Conservation (phyloP, 1,140 invertebrate genomes). For the Cecropterus lyciades region DNA sequence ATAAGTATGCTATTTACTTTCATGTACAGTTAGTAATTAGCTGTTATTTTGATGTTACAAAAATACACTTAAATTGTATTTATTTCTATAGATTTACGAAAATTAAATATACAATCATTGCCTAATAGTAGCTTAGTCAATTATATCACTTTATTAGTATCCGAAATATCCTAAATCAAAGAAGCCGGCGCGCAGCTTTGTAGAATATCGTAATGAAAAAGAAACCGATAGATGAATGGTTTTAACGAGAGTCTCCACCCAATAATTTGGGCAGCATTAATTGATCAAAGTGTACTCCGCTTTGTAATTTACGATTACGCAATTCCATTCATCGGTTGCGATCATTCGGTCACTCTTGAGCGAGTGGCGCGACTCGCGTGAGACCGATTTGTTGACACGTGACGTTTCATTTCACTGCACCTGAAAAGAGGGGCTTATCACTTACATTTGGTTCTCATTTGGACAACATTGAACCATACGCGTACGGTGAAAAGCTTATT, state of each 20-base stretch:
- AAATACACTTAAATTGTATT: no score
- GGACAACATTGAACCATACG: not conserved
- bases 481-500: not conserved
- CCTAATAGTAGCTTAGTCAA: no score
- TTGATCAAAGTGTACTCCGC: conserved; percentile 24
- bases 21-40: no score
- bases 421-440: conserved; percentile 32
- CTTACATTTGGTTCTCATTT: not conserved
- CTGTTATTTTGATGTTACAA: no score
- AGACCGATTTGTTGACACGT: conserved; percentile 60
- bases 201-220: not conserved
- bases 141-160: no score
- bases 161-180: no score
- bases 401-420: conserved; percentile 48
- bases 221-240: conserved; percentile 1
- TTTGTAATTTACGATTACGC: conserved; percentile 53
- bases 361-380: conserved; percentile 50
- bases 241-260: conserved; percentile 16
- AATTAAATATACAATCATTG: no score
- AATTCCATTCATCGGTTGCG: conserved; percentile 43
- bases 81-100: no score
- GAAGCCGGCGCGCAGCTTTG: no score
- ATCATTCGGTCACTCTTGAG: conserved; percentile 44
- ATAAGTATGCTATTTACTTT: no score
- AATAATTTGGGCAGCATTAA: conserved; percentile 25